Evolutionary conservation across 2,888 invertebrate genomes (phyloP), one percentile per base, ranked within the genome.

Genomic region (Drosophila koepferae): DNA sequence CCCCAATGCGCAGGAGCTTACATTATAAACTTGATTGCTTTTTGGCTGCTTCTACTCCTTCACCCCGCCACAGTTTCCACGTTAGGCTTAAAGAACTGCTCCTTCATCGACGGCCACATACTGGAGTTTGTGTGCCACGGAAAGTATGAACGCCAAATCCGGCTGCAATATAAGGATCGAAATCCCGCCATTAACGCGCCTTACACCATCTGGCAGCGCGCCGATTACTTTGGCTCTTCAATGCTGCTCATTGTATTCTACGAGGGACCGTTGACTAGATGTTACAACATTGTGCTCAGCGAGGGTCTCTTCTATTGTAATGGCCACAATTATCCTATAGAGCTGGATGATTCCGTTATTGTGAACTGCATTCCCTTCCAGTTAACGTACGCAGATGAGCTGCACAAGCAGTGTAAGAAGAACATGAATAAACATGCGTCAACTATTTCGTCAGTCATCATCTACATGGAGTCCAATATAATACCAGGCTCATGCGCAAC

Each of bases 391-490:
- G 41, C 71, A 20, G 73, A 74, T 6, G 49, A 74, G 16, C 46
- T 85, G 36, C 72, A 75, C 23, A 67, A 61, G 9, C 55, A 12
- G 1, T 84, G 84, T 48, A 34, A 51, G 8, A 49, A n/a, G 2
- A 40, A 65, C 2, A 34, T 58, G 1, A 1, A 8, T 7, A 14
- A n/a, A 1, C 2, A 14, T 14, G 36, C 59, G 20, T 16, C 72
- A n/a, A 62, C 82, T n/a, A 34, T 85, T 8, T 65, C 81, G 8
- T 80, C 81, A 46, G 86, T 80, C 49, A 72, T 83, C n/a, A 31
- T 80, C 20, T 83, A 83, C n/a, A 83, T 83, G 83, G 77, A 80
- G 18, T 53, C 74, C 14, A 83, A 83, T 60, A 12, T 83, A 9
- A 14, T 41, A 8, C 0, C 0, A 2, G 4, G 1, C 4, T 74